Percentiles rank a stretch among this genome's conserved stretches.
Evolutionary conservation across 1,140 invertebrate species (phyloP).

Genomic region (Orius insidiosus): DNA sequence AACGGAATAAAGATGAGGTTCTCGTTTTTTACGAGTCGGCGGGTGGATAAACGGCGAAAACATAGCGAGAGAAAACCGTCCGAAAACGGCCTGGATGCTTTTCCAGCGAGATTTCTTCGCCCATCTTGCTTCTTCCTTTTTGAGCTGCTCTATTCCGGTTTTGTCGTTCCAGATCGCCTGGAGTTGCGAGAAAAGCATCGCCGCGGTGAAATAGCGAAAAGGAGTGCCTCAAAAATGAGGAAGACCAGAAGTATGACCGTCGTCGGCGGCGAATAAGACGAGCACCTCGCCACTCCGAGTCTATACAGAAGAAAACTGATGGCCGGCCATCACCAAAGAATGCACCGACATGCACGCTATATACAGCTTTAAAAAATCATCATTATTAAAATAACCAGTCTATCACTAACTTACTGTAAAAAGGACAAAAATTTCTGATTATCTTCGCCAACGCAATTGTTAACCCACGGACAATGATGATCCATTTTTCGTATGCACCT

Average conservation of each 20-base stretch:
- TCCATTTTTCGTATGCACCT: conserved; percentile 97
- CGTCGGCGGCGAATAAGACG: conserved; percentile 80
- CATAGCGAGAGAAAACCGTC: conserved; percentile 80
- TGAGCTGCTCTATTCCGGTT: conserved; percentile 90
- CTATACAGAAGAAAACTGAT: conserved; percentile 89
- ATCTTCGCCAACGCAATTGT: conserved; percentile 98
- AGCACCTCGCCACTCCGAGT: conserved; percentile 89
- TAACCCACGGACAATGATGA: conserved; percentile 98
- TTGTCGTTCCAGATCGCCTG: conserved; percentile 98
- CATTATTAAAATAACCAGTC: neutral
- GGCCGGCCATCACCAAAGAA: conserved; percentile 75
- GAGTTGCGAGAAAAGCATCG: conserved; percentile 87
- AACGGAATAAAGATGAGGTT: conserved; percentile 45
- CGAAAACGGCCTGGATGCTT: conserved; percentile 88
- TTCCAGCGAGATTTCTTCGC: conserved; percentile 80
- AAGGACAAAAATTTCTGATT: conserved; percentile 99
- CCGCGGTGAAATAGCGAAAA: conserved; percentile 98
- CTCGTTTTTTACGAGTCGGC: conserved; percentile 51
- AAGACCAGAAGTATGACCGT: conserved; percentile 91
- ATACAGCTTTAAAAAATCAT: conserved; percentile 69
- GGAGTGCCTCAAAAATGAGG: conserved; percentile 85
- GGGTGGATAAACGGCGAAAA: conserved; percentile 86
- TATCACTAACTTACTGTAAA: conserved; percentile 75
- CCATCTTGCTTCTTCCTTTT: conserved; percentile 84
- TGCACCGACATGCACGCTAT: conserved; percentile 92